These are phyloP conservation scores for Coremacera marginata DNA, from an alignment of 2,888 invertebrate genomes.

Conservation along the genomic window DNA sequence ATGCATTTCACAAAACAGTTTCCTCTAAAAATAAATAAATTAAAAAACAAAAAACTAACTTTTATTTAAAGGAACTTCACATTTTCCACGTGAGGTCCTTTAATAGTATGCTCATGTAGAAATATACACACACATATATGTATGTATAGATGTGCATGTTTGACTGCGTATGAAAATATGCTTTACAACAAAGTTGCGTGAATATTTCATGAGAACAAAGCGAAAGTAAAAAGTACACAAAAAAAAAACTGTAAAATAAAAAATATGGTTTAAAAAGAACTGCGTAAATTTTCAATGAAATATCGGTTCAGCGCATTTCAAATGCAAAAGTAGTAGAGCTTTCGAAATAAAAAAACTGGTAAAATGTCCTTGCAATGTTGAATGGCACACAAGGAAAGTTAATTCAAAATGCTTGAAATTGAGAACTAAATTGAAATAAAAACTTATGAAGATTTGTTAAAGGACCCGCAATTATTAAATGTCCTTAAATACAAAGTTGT, in stretches of 20 bases:
- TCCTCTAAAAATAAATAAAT: background rate
- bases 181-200: conserved; percentile 14
- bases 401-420: background rate
- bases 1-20: background rate
- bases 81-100: background rate
- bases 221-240: background rate
- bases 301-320: background rate
- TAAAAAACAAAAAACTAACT: background rate
- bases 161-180: background rate
- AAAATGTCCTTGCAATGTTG: background rate
- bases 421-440: background rate
- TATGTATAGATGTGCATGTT: background rate
- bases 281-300: conserved; percentile 20
- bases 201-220: background rate
- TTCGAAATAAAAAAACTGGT: background rate
- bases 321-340: background rate
- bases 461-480: background rate
- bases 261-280: background rate
- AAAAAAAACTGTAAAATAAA: background rate
- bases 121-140: too few species aligned
- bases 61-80: conserved; percentile 6
- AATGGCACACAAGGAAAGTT: background rate
- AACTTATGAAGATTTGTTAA: background rate
- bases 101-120: background rate
- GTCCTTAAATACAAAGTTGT: background rate